phyloP scores from a whole-genome alignment of 2,888 invertebrate species.

The Itoplectis maculator region DNA sequence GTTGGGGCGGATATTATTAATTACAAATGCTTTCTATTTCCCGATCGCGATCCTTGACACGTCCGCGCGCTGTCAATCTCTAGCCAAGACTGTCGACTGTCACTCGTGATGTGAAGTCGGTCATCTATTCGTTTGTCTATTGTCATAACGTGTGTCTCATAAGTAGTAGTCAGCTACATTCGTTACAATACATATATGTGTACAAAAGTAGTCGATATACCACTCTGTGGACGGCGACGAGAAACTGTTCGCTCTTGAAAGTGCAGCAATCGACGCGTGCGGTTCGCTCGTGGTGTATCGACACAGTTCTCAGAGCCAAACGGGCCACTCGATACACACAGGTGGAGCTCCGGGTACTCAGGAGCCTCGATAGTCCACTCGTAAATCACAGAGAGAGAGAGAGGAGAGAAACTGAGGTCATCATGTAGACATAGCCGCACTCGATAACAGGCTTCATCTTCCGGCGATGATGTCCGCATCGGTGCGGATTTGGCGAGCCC shows the following conservation, averaged over 20 bases:
- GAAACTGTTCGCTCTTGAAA: background rate
- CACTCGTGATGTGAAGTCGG: too few species aligned
- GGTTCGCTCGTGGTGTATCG: constrained; percentile 10
- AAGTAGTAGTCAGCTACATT: too few species aligned
- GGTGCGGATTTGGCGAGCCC: background rate
- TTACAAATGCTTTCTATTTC: too few species aligned
- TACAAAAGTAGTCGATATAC: background rate
- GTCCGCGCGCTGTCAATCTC: too few species aligned
- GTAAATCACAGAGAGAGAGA: constrained; percentile 17
- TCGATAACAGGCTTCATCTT: constrained; percentile 28
- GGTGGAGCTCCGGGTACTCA: constrained; percentile 14
- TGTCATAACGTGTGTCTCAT: too few species aligned
- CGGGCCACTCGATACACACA: constrained; percentile 29
- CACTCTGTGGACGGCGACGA: background rate
- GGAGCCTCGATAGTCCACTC: constrained; percentile 17
- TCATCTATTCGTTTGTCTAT: too few species aligned
- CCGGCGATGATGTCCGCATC: constrained; percentile 10
- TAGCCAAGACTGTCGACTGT: too few species aligned
- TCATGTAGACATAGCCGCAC: constrained; percentile 37
- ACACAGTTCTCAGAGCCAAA: constrained; percentile 7
- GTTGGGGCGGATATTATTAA: too few species aligned
- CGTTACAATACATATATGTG: too few species aligned
- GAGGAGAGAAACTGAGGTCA: constrained; percentile 41
- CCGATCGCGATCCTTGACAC: too few species aligned
- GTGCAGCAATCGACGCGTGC: background rate